Percentiles rank a stretch among this genome's conserved stretches.
phyloP scores from a whole-genome alignment of 2,888 invertebrate species.

The Ptychoptera contaminata region DNA sequence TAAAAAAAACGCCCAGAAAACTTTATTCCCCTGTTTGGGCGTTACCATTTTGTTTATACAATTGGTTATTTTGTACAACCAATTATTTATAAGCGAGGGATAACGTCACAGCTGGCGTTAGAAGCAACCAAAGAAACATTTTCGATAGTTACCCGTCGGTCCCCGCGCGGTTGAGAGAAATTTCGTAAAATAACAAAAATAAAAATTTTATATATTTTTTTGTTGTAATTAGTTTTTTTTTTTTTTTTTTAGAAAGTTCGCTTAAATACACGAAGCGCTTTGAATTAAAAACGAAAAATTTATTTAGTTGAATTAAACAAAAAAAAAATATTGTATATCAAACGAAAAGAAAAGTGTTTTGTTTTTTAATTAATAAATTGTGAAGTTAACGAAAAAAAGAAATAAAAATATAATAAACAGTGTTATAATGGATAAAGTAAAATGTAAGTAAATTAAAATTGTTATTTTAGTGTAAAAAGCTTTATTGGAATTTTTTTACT shows the following conservation, averaged over 20 bases:
- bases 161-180: background rate
- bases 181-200: no score
- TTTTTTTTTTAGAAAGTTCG: background rate
- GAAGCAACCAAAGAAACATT: constrained; percentile 4
- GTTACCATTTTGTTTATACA: background rate
- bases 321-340: no score
- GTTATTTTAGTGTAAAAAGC: no score
- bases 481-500: no score
- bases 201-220: background rate
- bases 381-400: no score
- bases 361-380: no score
- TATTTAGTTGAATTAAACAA: background rate
- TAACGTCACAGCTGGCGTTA: background rate
- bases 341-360: no score
- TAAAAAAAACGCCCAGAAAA: background rate
- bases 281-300: background rate
- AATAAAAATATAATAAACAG: no score
- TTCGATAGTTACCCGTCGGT: constrained; percentile 5
- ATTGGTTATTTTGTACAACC: background rate
- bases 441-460: no score
- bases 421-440: no score
- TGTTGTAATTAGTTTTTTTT: constrained; percentile 3
- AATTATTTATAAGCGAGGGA: background rate
- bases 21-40: background rate
- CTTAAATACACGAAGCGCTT: no score